Conservation (phyloP, 2,888 invertebrate species). For the Oasisia sp. region DNA sequence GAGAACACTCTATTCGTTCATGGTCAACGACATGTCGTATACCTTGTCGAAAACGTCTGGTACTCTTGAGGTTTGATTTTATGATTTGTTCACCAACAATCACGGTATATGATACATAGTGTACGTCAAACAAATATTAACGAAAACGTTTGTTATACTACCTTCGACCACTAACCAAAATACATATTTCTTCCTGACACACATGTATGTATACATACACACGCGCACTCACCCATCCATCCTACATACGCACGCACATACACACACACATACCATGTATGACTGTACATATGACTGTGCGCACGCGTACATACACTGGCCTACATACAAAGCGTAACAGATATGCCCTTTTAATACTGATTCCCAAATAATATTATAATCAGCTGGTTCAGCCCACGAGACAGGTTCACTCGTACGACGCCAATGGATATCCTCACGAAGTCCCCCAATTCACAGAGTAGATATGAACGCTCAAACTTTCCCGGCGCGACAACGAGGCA, state of each 20-base stretch:
- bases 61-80: background rate
- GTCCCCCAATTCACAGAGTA: background rate
- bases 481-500: background rate
- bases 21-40: background rate
- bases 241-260: background rate
- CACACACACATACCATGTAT: no score
- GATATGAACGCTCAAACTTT: background rate
- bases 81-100: background rate
- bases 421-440: background rate
- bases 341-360: conserved; percentile 3
- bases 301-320: background rate
- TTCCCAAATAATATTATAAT: background rate
- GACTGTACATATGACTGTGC: no score
- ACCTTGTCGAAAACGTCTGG: background rate
- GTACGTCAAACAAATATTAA: background rate
- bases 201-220: background rate
- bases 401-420: background rate
- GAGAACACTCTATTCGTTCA: background rate
- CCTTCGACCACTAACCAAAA: background rate
- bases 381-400: background rate
- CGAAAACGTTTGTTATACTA: background rate
- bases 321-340: background rate
- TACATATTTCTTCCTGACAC: background rate
- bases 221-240: no score
- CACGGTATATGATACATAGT: background rate